These are phyloP conservation scores for Argyra leucocephala DNA, from an alignment of 2,888 invertebrate genomes.

Conservation along the genomic window DNA sequence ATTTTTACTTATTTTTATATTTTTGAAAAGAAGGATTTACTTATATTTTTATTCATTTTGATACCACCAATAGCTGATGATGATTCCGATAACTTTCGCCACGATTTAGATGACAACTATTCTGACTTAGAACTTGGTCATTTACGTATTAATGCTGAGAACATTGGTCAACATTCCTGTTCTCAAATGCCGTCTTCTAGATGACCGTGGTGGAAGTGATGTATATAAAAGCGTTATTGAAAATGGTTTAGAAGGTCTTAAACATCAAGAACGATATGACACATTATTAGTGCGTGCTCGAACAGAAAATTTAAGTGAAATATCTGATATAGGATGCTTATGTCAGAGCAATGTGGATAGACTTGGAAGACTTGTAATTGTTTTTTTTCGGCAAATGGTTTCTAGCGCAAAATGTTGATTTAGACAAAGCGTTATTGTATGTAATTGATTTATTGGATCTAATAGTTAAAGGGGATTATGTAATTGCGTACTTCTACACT, in stretches of 20 bases:
- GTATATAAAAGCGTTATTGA: conserved; percentile 58
- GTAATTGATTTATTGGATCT: no score
- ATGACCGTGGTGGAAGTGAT: conserved; percentile 53
- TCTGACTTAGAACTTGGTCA: conserved; percentile 46
- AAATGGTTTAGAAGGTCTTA: conserved; percentile 60
- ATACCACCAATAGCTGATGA: conserved; percentile 52
- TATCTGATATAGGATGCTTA: no score
- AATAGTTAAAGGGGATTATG: no score
- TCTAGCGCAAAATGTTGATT: conserved; percentile 76
- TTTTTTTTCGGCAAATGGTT: conserved; percentile 97
- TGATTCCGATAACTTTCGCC: conserved; percentile 49
- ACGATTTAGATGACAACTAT: conserved; percentile 40
- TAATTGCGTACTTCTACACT: conserved; percentile 94
- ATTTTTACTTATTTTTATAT: background rate
- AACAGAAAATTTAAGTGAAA: no score
- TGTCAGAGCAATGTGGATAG: conserved; percentile 91
- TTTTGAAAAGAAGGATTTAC: background rate
- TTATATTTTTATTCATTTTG: background rate
- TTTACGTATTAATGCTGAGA: conserved; percentile 42
- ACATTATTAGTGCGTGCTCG: conserved; percentile 77
- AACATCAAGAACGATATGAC: conserved; percentile 77
- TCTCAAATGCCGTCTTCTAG: conserved; percentile 54
- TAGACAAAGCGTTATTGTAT: no score
- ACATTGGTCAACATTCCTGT: conserved; percentile 31
- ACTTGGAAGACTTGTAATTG: no score